These are phyloP conservation scores for Drosophila funebris DNA, from an alignment of 1,140 invertebrate species.

Conservation along the genomic window DNA sequence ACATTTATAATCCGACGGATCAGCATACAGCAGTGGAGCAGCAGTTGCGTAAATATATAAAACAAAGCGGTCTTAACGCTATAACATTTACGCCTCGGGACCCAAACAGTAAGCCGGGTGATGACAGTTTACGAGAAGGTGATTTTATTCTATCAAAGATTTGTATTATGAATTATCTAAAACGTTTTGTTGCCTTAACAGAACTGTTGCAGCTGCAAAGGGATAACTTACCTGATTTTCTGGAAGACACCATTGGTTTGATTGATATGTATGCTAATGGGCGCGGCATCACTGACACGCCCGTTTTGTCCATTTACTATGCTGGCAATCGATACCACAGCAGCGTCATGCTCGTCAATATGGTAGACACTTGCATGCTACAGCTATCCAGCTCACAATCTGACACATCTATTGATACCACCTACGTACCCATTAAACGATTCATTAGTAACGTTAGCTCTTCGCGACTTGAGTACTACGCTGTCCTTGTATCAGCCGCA, in stretches of 20 bases:
- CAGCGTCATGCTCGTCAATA: slow-evolving; percentile 71
- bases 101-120: slow-evolving; percentile 44
- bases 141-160: background rate
- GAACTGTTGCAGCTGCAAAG: slow-evolving; percentile 57
- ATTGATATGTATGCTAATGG: slow-evolving; percentile 51
- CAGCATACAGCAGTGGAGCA: slow-evolving; percentile 53
- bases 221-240: slow-evolving; percentile 65
- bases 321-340: slow-evolving; percentile 79
- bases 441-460: slow-evolving; percentile 70
- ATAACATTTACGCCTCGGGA: slow-evolving; percentile 41
- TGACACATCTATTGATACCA: slow-evolving; percentile 47
- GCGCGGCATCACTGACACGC: background rate
- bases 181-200: background rate
- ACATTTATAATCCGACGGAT: slow-evolving; percentile 59
- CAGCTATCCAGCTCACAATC: slow-evolving; percentile 9
- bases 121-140: background rate
- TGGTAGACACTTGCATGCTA: slow-evolving; percentile 67
- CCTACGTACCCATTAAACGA: slow-evolving; percentile 61
- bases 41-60: slow-evolving; percentile 56
- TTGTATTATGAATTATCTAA: background rate
- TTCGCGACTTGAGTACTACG: slow-evolving; percentile 68
- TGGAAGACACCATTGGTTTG: slow-evolving; percentile 65
- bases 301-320: slow-evolving; percentile 51
- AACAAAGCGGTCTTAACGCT: slow-evolving; percentile 41
- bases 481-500: slow-evolving; percentile 63